phyloP scores from a whole-genome alignment of 2,888 invertebrate genomes.

The Dorcus parallelipipedus region DNA sequence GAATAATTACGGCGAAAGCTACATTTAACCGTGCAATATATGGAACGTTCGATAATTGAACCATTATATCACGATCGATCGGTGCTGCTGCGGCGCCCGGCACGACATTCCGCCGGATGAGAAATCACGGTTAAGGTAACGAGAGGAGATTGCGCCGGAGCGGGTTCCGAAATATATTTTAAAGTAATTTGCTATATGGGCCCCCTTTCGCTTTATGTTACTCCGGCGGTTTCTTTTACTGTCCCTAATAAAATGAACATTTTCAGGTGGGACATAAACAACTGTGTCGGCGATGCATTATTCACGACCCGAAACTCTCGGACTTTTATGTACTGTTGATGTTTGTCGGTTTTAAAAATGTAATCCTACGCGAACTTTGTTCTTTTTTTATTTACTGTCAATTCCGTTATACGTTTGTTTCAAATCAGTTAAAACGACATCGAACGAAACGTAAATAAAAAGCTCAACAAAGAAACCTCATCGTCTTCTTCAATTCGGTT shows the following conservation, averaged over 20 bases:
- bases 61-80: conserved; percentile 36
- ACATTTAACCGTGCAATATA: conserved; percentile 21
- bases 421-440: too few relatives aligned
- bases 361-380: neutral
- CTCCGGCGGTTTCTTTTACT: conserved; percentile 15
- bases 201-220: conserved; percentile 14
- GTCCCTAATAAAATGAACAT: conserved; percentile 18
- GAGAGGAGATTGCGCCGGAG: neutral
- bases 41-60: conserved; percentile 35
- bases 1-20: conserved; percentile 33
- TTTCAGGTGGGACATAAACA: conserved; percentile 19
- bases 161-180: conserved; percentile 4
- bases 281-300: conserved; percentile 14
- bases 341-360: conserved; percentile 7
- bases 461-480: too few relatives aligned
- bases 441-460: too few relatives aligned
- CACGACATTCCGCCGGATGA: conserved; percentile 4
- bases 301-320: conserved; percentile 11
- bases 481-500: too few relatives aligned
- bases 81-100: conserved; percentile 13
- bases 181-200: conserved; percentile 15
- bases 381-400: too few relatives aligned
- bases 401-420: too few relatives aligned
- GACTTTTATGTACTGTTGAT: conserved; percentile 16
- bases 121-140: neutral